phyloP scores from a whole-genome alignment of 2,797 vertebrate species.

The Molothrus ater region DNA sequence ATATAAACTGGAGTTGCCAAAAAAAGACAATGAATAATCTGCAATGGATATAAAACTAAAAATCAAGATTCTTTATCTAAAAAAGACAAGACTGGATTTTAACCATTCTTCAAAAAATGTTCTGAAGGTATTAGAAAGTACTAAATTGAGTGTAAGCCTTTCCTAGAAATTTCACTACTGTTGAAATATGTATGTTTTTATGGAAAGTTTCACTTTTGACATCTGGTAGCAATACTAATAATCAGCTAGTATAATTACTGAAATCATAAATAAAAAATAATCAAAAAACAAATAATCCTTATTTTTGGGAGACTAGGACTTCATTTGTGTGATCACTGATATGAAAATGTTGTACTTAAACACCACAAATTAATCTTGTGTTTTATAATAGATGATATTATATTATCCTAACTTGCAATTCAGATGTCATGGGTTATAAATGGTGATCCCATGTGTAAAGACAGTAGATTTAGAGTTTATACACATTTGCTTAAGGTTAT shows the following conservation, averaged over 20 bases:
- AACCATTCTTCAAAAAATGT: not conserved
- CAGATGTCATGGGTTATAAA: not conserved
- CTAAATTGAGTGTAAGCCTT: accelerated
- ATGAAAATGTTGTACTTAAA: not conserved
- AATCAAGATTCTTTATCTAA: not conserved
- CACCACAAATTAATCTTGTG: not conserved
- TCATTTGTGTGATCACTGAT: not conserved
- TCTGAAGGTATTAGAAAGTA: not conserved
- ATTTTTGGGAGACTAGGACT: not conserved
- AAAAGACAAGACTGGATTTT: not conserved
- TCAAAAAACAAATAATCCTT: not conserved
- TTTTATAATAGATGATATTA: not conserved
- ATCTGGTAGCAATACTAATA: not conserved
- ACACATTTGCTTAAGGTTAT: not conserved
- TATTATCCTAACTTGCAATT: not conserved
- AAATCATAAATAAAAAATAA: not conserved
- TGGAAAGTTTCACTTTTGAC: not conserved
- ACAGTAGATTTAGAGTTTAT: not conserved
- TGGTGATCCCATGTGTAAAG: not conserved
- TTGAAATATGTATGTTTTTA: not conserved
- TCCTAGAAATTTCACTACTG: not conserved
- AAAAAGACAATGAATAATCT: not conserved
- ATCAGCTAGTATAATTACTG: not conserved
- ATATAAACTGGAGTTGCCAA: not conserved
- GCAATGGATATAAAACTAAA: not conserved